phyloP scores from a whole-genome alignment of 2,888 invertebrate species.

The Nezara viridula region DNA sequence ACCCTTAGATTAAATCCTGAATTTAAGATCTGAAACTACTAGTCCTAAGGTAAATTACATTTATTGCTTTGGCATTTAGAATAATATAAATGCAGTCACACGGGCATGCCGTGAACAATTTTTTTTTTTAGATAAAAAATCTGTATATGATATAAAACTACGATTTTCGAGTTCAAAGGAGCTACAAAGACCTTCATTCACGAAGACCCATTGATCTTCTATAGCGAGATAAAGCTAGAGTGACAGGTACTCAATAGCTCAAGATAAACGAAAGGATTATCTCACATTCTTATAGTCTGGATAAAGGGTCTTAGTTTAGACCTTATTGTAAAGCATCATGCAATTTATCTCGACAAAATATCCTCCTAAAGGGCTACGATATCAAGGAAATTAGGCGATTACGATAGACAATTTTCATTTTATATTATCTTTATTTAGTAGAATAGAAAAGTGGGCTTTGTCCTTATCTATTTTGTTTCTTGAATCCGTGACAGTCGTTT shows the following conservation, averaged over 20 bases:
- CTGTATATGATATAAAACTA: not conserved
- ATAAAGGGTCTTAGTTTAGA: not conserved
- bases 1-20: too few species aligned
- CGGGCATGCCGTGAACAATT: too few species aligned
- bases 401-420: not conserved
- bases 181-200: not conserved
- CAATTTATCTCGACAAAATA: not conserved
- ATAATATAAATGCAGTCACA: too few species aligned
- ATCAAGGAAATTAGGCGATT: not conserved
- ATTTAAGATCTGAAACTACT: too few species aligned
- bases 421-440: too few species aligned
- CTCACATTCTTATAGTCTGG: not conserved
- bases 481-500: too few species aligned
- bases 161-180: not conserved
- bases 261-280: constrained; percentile 29
- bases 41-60: too few species aligned
- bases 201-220: not conserved
- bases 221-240: constrained; percentile 1
- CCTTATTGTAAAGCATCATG: not conserved
- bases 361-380: not conserved
- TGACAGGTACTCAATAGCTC: constrained; percentile 16
- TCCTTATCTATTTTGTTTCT: too few species aligned
- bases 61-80: too few species aligned
- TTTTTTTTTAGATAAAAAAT: not conserved
- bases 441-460: too few species aligned